Base-by-base conservation (phyloP, 2,888 invertebrate genomes). In the Athrips mouffetella region DNA sequence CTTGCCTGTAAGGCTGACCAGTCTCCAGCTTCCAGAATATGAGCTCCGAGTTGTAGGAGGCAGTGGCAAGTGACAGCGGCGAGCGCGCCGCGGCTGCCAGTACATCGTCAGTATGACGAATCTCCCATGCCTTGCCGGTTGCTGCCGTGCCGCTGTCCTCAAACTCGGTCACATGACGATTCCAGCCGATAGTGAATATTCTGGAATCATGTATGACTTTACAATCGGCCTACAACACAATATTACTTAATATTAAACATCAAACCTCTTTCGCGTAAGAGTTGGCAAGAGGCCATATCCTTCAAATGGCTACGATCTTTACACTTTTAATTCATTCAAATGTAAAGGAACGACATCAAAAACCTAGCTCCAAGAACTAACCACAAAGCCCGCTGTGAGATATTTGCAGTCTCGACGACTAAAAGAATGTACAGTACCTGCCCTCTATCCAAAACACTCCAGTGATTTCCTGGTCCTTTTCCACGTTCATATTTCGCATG, bases 11-110 rank as follows among this genome's bases (percentile, higher is more conserved):
- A 0, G 94, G 92, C 70, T 94, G 93, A 0, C 94, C 94, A 0
- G 95, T 95, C 78, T 95, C 94, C 48, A 95, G 80, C 57, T 92
- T 91, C 96, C 96, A 96, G 57, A 96, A 89, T 18, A 96, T 85
- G 41, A 96, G 86, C 74, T 95, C 94, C 0, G 96, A 96, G 60
- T 92, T 93, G 73, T 94, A 94, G 8, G 93, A 92, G 55, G 91
- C 90, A 1, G 96, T 96, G 31, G 92, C 95, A 21, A 96, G 76
- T 13, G 93, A 89, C 65, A 92, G 90, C 0, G 94, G 93, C 15
- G 89, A 58, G 55, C 91, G 89, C 1, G 90, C 91, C 31, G 93
- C 92, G 1, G 93, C 91, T 23, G 93, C 91, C 42, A 94, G 89
- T 55, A 96, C 92, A 72, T 95, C 94, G 60, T 94, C 94, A 0